Evolutionary conservation across 2,888 invertebrate species (phyloP).

Genomic region (Ormia ochracea): DNA sequence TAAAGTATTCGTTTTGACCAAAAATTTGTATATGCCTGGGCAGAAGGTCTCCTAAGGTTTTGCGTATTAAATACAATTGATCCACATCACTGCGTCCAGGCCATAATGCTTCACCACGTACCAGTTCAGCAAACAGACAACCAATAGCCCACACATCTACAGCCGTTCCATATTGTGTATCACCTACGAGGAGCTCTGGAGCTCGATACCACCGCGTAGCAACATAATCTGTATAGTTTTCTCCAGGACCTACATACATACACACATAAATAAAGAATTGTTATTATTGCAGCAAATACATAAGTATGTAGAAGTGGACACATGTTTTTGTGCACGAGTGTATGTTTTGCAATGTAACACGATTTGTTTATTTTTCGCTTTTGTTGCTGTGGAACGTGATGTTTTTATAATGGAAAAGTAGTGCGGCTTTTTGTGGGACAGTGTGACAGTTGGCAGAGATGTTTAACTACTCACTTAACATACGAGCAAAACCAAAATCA

Average conservation of each 20-base stretch:
- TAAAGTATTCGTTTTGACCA: conserved; percentile 93
- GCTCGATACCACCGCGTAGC: conserved; percentile 99
- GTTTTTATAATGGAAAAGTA: conserved; percentile 12
- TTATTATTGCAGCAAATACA: background rate
- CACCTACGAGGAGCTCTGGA: conserved; percentile 97
- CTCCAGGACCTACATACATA: conserved; percentile 87
- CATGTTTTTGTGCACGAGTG: background rate
- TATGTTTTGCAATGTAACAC: background rate
- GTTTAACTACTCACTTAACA: conserved; percentile 83
- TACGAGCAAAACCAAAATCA: conserved; percentile 98
- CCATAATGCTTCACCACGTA: conserved; percentile 95
- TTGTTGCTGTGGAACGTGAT: conserved; percentile 28
- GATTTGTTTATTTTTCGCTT: background rate
- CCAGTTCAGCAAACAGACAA: conserved; percentile 91
- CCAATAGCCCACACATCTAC: conserved; percentile 99
- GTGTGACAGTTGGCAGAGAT: background rate
- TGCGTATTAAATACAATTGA: conserved; percentile 96
- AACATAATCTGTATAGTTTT: conserved; percentile 99
- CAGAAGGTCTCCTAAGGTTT: conserved; percentile 94
- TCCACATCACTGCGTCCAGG: conserved; percentile 99
- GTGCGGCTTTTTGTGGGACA: background rate
- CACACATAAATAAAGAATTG: too few species aligned
- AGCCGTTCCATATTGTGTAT: conserved; percentile 92
- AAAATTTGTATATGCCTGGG: conserved; percentile 97
- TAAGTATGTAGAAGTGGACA: background rate